Evolutionary conservation across 1,140 invertebrate species (phyloP), one percentile per base, ranked within the genome.

Genomic region (Mycetomoellerius zeteki): DNA sequence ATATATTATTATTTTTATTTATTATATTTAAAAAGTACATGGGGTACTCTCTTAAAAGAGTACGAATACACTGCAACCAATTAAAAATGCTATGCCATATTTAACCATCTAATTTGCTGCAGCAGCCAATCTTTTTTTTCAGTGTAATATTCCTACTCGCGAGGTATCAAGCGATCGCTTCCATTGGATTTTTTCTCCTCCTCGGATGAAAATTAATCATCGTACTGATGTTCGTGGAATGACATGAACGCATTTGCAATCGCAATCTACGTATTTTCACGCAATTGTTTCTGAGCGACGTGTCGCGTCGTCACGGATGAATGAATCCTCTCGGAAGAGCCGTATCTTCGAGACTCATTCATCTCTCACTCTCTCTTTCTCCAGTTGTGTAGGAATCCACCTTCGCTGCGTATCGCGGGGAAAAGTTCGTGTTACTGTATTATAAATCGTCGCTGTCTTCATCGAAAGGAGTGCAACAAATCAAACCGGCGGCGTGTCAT

Each of bases 331-430:
- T 12, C 24, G 12, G 24, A 14, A 50, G 30, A 24, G 14, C 47
- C 14, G 58, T 50, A 52, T 67, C 54, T 33, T 47, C 71, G 33
- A 27, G 37, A 30, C 85, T 89, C 88, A 90, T 91, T 91, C 89
- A 91, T 90, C 71, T 89, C 85, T 12, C n/a, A 16, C 54, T 75
- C 47, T 71, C 43, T 72, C 43, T 72, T 7, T 88, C 58, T 84
- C 69, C 24, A 24, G 27, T 12, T n/a, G 50, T 4, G 16, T 24
- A 43, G 10, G 24, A 72, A 27, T 69, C 65, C 16, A 43, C 76
- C 86, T 82, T 86, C 85, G 69, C 43, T 43, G 24, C 67, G n/a
- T 37, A 30, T 58, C 72, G 58, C 24, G 19, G 16, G 67, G 67
- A 82, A 73, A 82, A 82, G 33, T 73, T 14, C 12, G 21, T 50